phyloP scores from a whole-genome alignment of 1,140 invertebrate species.

The Pseudomyrmex cubaensis region DNA sequence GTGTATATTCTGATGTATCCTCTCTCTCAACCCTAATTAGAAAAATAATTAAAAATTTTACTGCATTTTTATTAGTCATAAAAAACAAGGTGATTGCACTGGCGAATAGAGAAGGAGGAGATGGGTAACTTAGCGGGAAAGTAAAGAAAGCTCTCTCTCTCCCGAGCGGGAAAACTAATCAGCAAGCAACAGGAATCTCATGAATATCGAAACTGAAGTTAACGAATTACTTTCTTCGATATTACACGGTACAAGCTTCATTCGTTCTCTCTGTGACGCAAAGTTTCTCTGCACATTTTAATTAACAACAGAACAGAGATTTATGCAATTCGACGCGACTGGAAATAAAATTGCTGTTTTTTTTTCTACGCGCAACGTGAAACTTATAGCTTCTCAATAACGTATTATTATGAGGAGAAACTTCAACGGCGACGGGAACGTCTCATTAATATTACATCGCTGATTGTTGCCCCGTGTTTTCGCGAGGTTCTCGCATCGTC shows the following conservation, averaged over 20 bases:
- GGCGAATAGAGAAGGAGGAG: background rate
- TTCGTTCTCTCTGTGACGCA: background rate
- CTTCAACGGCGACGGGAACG: background rate
- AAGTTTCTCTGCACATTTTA: background rate
- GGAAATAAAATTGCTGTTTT: background rate
- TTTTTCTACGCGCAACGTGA: background rate
- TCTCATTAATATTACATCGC: background rate
- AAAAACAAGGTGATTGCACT: background rate
- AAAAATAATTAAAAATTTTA: conserved; percentile 38
- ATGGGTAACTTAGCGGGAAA: conserved; percentile 13
- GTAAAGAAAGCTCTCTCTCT: conserved; percentile 23
- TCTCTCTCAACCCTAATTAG: background rate
- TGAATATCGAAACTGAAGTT: conserved; percentile 36
- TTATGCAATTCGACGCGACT: background rate
- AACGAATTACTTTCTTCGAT: conserved; percentile 31
- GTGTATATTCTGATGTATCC: background rate
- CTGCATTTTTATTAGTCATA: conserved; percentile 11
- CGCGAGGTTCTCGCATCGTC: background rate
- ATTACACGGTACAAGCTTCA: conserved; percentile 23
- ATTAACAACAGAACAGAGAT: no score
- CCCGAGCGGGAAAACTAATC: conserved; percentile 27
- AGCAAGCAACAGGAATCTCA: conserved; percentile 40
- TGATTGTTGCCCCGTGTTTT: background rate
- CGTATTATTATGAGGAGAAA: background rate
- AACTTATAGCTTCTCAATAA: conserved; percentile 2